phyloP scores from a whole-genome alignment of 2,888 invertebrate genomes.

The Calliopum simillimum region DNA sequence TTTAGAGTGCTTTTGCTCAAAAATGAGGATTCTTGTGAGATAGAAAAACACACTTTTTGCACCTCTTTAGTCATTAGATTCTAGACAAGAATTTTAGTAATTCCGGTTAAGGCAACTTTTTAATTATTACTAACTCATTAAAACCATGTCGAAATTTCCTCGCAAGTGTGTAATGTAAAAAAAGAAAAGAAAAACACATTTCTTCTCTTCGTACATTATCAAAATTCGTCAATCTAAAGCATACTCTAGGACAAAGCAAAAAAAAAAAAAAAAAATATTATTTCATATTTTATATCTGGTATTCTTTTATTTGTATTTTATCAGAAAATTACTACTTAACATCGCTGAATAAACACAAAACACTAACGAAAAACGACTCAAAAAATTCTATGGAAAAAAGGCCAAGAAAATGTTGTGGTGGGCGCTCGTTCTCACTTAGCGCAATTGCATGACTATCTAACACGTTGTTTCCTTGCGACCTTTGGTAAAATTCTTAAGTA shows the following conservation, averaged over 20 bases:
- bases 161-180: too few species aligned
- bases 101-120: too few species aligned
- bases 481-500: slow-evolving; percentile 51
- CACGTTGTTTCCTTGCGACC: slow-evolving; percentile 8
- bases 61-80: too few species aligned
- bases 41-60: too few species aligned
- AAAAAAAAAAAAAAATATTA: background rate
- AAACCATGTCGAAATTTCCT: too few species aligned
- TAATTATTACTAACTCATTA: too few species aligned
- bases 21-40: too few species aligned
- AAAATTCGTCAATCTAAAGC: slow-evolving; percentile 10
- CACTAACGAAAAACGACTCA: background rate
- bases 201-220: background rate
- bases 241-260: background rate
- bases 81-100: too few species aligned
- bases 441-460: too few species aligned
- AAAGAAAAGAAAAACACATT: too few species aligned
- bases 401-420: background rate
- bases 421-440: slow-evolving; percentile 2
- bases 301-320: slow-evolving; percentile 45
- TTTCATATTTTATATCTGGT: slow-evolving; percentile 8
- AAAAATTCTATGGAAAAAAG: slow-evolving; percentile 52
- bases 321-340: slow-evolving; percentile 63
- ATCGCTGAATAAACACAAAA: slow-evolving; percentile 47
- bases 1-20: too few species aligned